Conservation (phyloP, 2,113 vertebrate genomes). For the Gnathochromis pfefferi region DNA sequence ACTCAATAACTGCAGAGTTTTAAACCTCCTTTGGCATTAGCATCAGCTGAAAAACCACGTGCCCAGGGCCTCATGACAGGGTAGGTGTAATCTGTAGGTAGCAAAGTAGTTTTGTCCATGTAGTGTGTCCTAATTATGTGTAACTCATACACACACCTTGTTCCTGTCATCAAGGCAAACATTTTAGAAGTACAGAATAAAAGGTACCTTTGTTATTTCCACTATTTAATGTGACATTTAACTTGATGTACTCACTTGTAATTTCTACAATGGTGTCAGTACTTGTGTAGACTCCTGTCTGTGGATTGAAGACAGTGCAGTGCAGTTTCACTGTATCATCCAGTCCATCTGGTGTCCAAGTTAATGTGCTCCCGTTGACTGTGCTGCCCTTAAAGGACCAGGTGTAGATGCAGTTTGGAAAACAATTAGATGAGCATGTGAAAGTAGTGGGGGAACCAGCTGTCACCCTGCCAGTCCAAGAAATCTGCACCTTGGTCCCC, state of each 20-base stretch:
- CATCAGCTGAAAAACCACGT: accelerated
- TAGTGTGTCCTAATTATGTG: not conserved
- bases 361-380: not conserved
- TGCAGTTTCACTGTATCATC: not conserved
- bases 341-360: conserved; percentile 31
- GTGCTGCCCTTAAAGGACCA: conserved; percentile 10
- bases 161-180: not conserved
- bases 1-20: not conserved
- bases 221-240: not conserved
- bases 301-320: conserved; percentile 1
- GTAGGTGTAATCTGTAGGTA: not conserved
- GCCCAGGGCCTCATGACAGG: not conserved
- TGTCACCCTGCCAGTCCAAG: not conserved
- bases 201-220: accelerated
- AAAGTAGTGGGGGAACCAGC: conserved; percentile 17
- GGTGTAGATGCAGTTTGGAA: conserved; percentile 20
- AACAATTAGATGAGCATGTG: conserved; percentile 33
- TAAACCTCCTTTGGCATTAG: not conserved
- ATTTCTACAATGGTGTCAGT: not conserved
- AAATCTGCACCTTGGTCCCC: not conserved
- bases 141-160: not conserved
- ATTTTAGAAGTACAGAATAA: not conserved
- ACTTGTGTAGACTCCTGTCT: not conserved
- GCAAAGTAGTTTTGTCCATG: not conserved
- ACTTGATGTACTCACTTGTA: conserved; percentile 22